Base-by-base conservation (phyloP, 2,797 vertebrate species). In the Danio albolineatus region DNA sequence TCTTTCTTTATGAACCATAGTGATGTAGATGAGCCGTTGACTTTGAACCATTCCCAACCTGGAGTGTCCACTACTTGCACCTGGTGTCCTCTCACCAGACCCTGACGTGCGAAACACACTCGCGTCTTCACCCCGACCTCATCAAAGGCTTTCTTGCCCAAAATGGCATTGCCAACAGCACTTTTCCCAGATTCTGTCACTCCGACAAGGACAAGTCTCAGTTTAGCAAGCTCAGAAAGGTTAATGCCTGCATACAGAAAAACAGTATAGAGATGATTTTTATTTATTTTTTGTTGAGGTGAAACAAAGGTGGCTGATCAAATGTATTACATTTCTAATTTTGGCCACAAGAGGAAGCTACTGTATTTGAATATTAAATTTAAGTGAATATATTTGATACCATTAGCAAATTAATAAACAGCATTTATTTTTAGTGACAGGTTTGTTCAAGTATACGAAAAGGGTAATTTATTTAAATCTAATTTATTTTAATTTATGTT, bases 21-120 rank as follows among this genome's bases (percentile, higher is more conserved):
- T 16, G 78, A 84, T 39, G 72, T 56, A 5, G 61, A 73, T 44
- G 73, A 48, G 10, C 84, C 74, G 10, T 12, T 56, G 36, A 62
- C 5, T 8, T 82, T 78, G 65, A 85, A 86, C 85, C 85, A 84
- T 41, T 86, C 86, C 86, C 83, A 86, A n/a, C 86, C 82, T 28
- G 85, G 86, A 3, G 82, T 85, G 78, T 85, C 86, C 54, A 83
- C 83, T 66, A 86, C 69, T 13, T 75, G 60, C 13, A 86, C 38
- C 14, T n/a, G 77, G 46, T 13, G 12, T 51, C 62, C 85, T 6
- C 54, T 71, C 14, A 81, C 82, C n/a, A 77, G 6, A 43, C 51
- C 82, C 36, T 79, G 79, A 56, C 61, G 21, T 0, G 71, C 28
- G 36, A 75, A 48, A 16, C 83, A 84, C 12, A 3, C 41, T 78